Conservation (phyloP, 2,888 invertebrate species). For the Aleiodes leptofemur region DNA sequence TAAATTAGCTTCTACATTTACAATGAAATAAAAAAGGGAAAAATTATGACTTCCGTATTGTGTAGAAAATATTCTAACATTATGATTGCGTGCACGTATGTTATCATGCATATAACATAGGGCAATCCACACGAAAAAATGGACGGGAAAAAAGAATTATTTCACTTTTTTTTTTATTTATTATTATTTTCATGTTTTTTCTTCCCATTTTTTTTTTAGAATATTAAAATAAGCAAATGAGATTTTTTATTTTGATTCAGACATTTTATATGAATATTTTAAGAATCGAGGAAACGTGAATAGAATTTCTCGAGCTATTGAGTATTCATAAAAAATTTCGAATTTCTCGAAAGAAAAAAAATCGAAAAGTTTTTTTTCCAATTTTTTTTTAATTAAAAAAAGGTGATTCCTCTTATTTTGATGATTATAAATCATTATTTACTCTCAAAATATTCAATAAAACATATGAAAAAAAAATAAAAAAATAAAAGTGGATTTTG, state of each 20-base stretch:
- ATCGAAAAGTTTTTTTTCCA: too few species aligned
- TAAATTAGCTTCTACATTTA: not conserved
- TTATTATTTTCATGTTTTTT: not conserved
- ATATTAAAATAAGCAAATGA: too few species aligned
- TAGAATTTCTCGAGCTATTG: too few species aligned
- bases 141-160: not conserved
- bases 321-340: too few species aligned
- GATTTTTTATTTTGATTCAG: too few species aligned
- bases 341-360: too few species aligned
- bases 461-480: not conserved
- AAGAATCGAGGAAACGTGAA: too few species aligned
- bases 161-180: not conserved
- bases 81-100: slow-evolving; percentile 27
- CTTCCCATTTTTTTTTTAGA: too few species aligned
- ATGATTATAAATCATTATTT: too few species aligned
- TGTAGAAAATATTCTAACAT: not conserved
- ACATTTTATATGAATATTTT: too few species aligned
- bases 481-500: not conserved
- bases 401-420: too few species aligned
- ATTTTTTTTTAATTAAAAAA: too few species aligned
- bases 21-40: not conserved
- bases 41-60: slow-evolving; percentile 21
- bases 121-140: slow-evolving; percentile 22
- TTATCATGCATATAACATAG: slow-evolving; percentile 31
- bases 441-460: not conserved